Base-by-base conservation (phyloP, 2,113 vertebrate genomes). In the Boulengeromyrus knoepffleri region DNA sequence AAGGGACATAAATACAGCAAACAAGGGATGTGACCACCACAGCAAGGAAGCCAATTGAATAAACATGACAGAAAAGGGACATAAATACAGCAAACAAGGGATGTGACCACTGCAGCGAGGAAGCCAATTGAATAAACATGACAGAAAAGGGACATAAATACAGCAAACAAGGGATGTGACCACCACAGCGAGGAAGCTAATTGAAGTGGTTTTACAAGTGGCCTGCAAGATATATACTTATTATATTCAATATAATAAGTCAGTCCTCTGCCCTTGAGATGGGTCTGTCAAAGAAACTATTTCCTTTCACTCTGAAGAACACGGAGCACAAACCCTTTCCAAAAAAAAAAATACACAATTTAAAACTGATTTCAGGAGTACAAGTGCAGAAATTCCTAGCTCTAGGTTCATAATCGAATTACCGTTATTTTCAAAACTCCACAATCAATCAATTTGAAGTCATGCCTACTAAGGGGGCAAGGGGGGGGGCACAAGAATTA, bases 191-290 rank as follows among this genome's bases (percentile, higher is more conserved):
- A 88, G 70, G 89, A 62, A 88, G 85, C 92, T 94, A 94, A 96
- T 92, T 95, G 93, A 94, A 89, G 91, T 93, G 91, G 91, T 90
- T 90, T 90, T 90, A 93, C 92, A 93, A 94, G 94, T 91, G 92
- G 92, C 91, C 92, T 93, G 94, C 88, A 85, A 83, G 92, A 92
- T 91, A 93, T 90, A 84, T 88, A 91, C 89, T 70, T 87, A 89
- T 89, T 91, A 70, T 70, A 70, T 94, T 91, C 91, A 92, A 66
- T 52, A 94, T 94, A 95, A 93, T 93, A 94, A 94, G 93, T 95
- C 93, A 93, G 89, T 93, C 91, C 92, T 93, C 90, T 93, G 94
- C 92, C 94, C 95, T 95, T 95, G 95, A 96, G 93, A 92, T 91
- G 3, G 92, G 91, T 92, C 91, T 92, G 94, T 91, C 50, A 90